phyloP scores from a whole-genome alignment of 2,797 vertebrate genomes.

The Vultur gryphus region DNA sequence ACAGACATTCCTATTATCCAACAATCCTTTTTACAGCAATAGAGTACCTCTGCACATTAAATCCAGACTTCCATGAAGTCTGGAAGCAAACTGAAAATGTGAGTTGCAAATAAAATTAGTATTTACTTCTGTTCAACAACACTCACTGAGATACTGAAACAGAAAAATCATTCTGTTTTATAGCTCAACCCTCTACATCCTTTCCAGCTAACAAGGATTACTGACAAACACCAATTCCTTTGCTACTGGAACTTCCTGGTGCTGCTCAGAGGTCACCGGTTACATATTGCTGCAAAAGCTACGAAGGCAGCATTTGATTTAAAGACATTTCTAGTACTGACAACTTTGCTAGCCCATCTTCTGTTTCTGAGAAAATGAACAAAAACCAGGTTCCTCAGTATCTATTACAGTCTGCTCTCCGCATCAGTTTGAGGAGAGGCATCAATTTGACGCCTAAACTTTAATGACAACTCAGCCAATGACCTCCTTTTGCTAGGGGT shows the following conservation, averaged over 20 bases:
- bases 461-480: not conserved
- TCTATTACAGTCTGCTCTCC: not conserved
- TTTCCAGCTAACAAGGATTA: not conserved
- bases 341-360: not conserved
- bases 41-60: not conserved
- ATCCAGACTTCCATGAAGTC: not conserved
- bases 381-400: not conserved
- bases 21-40: not conserved
- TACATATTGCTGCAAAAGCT: not conserved
- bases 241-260: not conserved
- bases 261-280: not conserved
- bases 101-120: not conserved
- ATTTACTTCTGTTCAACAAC: not conserved
- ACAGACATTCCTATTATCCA: not conserved
- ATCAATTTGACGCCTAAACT: not conserved
- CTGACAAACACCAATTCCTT: not conserved
- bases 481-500: not conserved
- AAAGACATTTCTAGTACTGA: not conserved
- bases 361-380: not conserved
- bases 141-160: not conserved
- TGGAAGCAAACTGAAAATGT: not conserved
- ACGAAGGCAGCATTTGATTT: not conserved
- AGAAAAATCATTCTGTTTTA: not conserved
- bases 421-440: not conserved
- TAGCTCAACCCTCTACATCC: not conserved